A percentile compares a stretch with the other conserved stretches of the same genome.
Conservation (phyloP, 2,888 invertebrate genomes). For the Adineta ricciae region DNA sequence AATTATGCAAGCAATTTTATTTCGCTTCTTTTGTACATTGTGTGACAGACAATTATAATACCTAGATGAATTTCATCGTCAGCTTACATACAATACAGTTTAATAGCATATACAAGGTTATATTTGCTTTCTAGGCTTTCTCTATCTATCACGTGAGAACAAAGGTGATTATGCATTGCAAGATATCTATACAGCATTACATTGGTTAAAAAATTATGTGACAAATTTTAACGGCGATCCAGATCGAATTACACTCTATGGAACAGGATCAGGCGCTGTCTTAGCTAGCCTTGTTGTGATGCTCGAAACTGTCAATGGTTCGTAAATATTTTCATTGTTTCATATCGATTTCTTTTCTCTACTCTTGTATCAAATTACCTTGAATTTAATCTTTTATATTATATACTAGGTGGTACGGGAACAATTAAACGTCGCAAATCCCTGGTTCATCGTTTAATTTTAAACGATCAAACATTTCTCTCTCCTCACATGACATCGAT, state of each 20-base stretch:
- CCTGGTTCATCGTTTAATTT: neutral
- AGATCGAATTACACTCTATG: conserved; percentile 17
- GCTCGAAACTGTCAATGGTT: conserved; percentile 20
- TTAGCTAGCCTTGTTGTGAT: conserved; percentile 3
- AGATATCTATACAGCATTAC: conserved; percentile 14
- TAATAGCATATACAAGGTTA: neutral
- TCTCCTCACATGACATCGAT: neutral
- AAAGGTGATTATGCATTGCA: conserved; percentile 20
- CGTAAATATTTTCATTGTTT: neutral
- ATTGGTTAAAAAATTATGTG: conserved; percentile 13
- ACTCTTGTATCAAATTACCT: neutral
- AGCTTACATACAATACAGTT: neutral
- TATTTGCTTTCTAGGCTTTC: neutral
- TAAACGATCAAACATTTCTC: conserved; percentile 21
- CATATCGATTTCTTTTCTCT: neutral
- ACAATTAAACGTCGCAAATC: conserved; percentile 10
- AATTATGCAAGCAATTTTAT: neutral
- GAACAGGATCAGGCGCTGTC: conserved; percentile 1
- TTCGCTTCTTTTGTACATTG: neutral
- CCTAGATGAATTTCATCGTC: neutral
- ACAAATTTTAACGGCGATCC: conserved; percentile 5
- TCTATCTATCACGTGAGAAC: conserved; percentile 13
- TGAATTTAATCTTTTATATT: too few species aligned
- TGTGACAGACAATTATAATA: neutral
- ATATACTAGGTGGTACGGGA: conserved; percentile 16